Conservation (phyloP, 2,113 vertebrate species). For the Pangasianodon gigas region DNA sequence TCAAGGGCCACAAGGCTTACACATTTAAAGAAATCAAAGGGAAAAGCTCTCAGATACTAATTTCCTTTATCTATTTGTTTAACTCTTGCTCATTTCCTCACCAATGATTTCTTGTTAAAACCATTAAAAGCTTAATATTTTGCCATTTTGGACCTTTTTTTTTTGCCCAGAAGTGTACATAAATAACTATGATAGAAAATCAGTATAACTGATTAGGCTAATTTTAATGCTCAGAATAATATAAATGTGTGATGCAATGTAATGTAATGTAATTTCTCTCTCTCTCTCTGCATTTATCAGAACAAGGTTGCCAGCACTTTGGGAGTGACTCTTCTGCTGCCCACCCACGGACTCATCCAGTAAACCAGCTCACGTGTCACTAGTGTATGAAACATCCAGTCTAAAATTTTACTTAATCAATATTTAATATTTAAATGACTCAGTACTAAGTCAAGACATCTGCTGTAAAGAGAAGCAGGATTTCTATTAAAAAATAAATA, state of each 20-base stretch:
- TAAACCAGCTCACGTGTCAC: neutral
- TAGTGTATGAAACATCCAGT: neutral
- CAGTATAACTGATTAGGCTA: neutral
- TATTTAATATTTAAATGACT: neutral
- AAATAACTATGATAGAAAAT: neutral
- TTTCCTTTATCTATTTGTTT: too few species aligned
- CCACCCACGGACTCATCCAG: conserved; percentile 58
- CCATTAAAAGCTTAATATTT: too few species aligned
- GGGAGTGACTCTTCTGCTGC: conserved; percentile 63
- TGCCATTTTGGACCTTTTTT: too few species aligned
- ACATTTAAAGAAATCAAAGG: too few species aligned
- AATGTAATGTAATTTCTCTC: neutral
- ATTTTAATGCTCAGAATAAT: neutral
- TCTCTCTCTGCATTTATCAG: conserved; percentile 54
- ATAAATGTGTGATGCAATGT: neutral
- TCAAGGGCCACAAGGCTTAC: too few species aligned
- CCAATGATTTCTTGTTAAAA: too few species aligned
- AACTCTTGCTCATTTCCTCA: too few species aligned
- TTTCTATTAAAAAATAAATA: neutral
- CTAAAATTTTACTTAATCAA: too few species aligned
- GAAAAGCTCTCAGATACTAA: too few species aligned
- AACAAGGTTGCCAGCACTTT: conserved; percentile 66
- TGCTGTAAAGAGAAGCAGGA: neutral
- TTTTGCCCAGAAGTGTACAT: too few species aligned
- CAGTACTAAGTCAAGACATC: neutral